Percentiles rank a stretch among this genome's conserved stretches.
phyloP scores from a whole-genome alignment of 2,888 invertebrate species.

The Polyommatus iphigenia region DNA sequence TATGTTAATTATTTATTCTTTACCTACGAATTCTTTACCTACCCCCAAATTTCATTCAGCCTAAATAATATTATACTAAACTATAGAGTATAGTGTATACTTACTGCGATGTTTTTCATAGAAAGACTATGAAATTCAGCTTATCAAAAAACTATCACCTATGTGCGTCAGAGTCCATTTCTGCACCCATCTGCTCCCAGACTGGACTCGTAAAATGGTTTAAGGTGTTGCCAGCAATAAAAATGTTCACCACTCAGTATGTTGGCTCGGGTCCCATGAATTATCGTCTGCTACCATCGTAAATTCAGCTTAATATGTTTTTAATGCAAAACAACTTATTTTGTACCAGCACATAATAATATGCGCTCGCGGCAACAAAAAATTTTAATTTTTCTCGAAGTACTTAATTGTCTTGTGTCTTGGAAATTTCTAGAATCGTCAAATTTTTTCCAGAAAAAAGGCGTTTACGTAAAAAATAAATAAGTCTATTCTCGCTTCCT shows the following conservation, averaged over 20 bases:
- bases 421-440: background rate
- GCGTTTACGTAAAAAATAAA: background rate
- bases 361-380: background rate
- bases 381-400: background rate
- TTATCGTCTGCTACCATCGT: constrained; percentile 15
- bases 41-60: too few relatives aligned
- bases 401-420: background rate
- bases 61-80: too few relatives aligned
- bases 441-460: background rate
- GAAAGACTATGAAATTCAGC: background rate
- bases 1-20: too few relatives aligned
- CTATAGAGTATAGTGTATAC: too few relatives aligned
- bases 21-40: too few relatives aligned
- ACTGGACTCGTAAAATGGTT: constrained; percentile 30
- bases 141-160: constrained; percentile 16
- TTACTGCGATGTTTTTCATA: too few relatives aligned
- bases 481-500: background rate
- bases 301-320: constrained; percentile 25
- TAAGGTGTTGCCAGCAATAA: constrained; percentile 32
- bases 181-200: constrained; percentile 17
- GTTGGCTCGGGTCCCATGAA: constrained; percentile 30
- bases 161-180: constrained; percentile 21
- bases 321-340: constrained; percentile 20
- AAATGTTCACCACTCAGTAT: constrained; percentile 32
- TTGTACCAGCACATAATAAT: background rate